These are phyloP conservation scores for Intellagama lesueurii DNA, from an alignment of 2,797 vertebrate species.

Conservation along the genomic window DNA sequence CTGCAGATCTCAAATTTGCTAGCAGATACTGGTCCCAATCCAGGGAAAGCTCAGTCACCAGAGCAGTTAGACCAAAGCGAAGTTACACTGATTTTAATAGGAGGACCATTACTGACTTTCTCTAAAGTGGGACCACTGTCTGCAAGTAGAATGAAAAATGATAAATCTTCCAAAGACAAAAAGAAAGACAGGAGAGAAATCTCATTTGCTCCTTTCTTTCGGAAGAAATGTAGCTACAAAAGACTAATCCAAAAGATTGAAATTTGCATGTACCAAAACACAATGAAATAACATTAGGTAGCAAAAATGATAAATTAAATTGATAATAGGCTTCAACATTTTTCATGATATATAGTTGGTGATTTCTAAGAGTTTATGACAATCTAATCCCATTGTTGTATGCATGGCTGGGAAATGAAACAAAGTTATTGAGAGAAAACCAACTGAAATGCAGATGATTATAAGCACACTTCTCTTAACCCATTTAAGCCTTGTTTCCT, in stretches of 20 bases:
- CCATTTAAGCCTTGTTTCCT: neutral
- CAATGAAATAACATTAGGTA: slow-evolving; percentile 16
- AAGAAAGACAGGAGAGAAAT: neutral
- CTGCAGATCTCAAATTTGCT: neutral
- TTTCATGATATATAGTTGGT: neutral
- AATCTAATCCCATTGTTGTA: slow-evolving; percentile 16
- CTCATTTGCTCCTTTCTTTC: neutral
- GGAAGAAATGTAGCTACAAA: neutral
- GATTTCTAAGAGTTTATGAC: slow-evolving; percentile 4
- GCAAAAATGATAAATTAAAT: slow-evolving; percentile 3
- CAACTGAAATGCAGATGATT: neutral
- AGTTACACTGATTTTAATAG: neutral
- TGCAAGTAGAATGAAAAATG: neutral
- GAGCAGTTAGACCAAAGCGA: neutral
- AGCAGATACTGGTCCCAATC: neutral
- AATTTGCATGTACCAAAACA: neutral
- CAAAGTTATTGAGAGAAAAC: neutral
- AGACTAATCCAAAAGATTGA: neutral
- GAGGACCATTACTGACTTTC: neutral
- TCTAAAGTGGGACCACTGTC: neutral
- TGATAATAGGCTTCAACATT: slow-evolving; percentile 6
- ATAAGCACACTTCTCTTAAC: neutral
- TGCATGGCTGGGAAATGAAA: slow-evolving; percentile 6
- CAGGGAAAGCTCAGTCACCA: neutral
- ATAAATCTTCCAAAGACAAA: neutral